Conservation (phyloP, 2,113 vertebrate species). For the Tyto alba region DNA sequence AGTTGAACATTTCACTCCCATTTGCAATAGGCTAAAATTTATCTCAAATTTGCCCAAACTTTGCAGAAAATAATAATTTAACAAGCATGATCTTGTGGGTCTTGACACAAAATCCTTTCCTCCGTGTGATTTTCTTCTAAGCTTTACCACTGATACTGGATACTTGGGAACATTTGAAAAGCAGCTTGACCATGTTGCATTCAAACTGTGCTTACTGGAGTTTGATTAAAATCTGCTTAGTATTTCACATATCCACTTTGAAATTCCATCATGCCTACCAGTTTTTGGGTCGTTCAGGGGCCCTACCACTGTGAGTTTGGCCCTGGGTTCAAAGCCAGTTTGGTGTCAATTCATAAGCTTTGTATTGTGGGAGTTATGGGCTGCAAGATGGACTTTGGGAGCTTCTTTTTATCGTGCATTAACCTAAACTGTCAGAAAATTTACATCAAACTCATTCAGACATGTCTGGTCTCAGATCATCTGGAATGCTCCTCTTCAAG, state of each 20-base stretch:
- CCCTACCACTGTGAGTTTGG: neutral
- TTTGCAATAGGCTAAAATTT: neutral
- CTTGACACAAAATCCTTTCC: neutral
- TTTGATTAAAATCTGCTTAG: neutral
- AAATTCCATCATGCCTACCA: neutral
- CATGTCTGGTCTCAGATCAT: neutral
- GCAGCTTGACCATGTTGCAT: conserved; percentile 22
- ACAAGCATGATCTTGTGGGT: neutral
- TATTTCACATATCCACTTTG: neutral
- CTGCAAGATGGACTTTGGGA: neutral
- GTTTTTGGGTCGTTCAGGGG: neutral
- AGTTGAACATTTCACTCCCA: neutral
- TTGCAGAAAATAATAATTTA: neutral
- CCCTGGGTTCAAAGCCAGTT: neutral
- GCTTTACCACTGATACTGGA: neutral
- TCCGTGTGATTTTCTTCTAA: neutral
- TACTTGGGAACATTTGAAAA: neutral
- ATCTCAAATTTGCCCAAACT: neutral
- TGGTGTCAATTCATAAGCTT: neutral
- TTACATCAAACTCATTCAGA: neutral
- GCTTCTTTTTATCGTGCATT: neutral
- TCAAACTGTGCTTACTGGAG: neutral
- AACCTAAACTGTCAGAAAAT: neutral
- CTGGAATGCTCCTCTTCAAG: neutral
- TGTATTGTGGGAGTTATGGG: neutral